Evolutionary conservation across 2,797 vertebrate genomes (phyloP), one percentile per base, ranked within the genome.

Genomic region (Schizothorax lantsangensis): DNA sequence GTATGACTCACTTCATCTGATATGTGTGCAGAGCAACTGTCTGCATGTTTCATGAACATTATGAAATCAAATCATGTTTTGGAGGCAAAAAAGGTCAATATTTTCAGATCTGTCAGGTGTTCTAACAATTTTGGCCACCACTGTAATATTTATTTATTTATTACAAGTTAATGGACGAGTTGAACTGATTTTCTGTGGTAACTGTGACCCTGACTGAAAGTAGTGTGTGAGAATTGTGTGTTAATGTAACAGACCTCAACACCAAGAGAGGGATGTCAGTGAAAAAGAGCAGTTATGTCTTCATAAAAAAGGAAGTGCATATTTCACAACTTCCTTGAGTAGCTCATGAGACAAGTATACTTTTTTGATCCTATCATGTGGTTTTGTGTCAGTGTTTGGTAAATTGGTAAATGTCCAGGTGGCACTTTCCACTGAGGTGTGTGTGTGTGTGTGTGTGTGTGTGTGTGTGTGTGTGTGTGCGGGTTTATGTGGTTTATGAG

Each of bases 291-390:
- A 54, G 21, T 17, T 40, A 12, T 33, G 52, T 54, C 71, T 64
- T 62, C 38, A 74, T 47, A 36, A 62, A 73, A 23, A 47, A 74
- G 54, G 71, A 84, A 84, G 82, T 62, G 49, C 40, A 75, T 75
- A 23, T 64, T 64, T 75, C 19, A 64, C 43, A 43, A 59, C 69
- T 57, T 73, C 52, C 49, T 83, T 26, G 6, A 64, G 40, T 7
- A 4, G 33, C 26, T 52, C 57, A 81, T 79, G 54, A 68, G 62
- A 47, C 43, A 5, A 33, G 26, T 43, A 17, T 17, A 15, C 52
- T 33, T 2, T 73, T 83, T 45, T 19, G 0, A 21, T 84, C 3
- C 30, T n/a, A 14, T 83, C 54, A 47, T 33, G 43, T 52, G 57
- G 57, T 6, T 84, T 10, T 84, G 30, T 64, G 54, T 84, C 57